These are phyloP conservation scores for Meganola albula DNA, from an alignment of 2,888 invertebrate genomes.

Conservation along the genomic window DNA sequence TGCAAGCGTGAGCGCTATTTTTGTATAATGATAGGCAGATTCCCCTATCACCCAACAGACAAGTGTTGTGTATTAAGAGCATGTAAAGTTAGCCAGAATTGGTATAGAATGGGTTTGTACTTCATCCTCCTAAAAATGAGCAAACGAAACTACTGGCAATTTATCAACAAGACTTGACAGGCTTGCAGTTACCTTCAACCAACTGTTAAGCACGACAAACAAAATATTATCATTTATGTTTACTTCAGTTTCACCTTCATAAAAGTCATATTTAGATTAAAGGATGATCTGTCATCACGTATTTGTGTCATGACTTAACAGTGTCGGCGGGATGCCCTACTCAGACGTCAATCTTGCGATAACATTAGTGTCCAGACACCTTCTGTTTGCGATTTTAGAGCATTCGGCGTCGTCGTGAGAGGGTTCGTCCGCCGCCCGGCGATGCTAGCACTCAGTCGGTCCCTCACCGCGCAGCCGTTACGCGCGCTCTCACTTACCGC, in stretches of 20 bases:
- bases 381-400: slow-evolving; percentile 45
- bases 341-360: slow-evolving; percentile 27
- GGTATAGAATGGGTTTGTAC: too few species aligned
- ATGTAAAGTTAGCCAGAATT: too few species aligned
- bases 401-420: slow-evolving; percentile 35
- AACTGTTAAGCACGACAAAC: too few species aligned
- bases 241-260: slow-evolving; percentile 1
- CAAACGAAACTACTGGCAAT: too few species aligned
- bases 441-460: slow-evolving; percentile 36
- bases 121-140: too few species aligned
- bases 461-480: slow-evolving; percentile 38
- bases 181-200: too few species aligned
- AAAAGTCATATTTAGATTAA: slow-evolving; percentile 2
- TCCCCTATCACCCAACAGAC: too few species aligned
- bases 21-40: too few species aligned
- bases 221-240: too few species aligned
- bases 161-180: too few species aligned
- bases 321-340: background rate
- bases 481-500: slow-evolving; percentile 34
- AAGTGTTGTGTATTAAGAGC: too few species aligned
- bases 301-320: slow-evolving; percentile 7
- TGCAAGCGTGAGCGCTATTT: too few species aligned
- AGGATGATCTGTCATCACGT: slow-evolving; percentile 7
- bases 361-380: slow-evolving; percentile 30
- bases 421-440: slow-evolving; percentile 21